phyloP scores from a whole-genome alignment of 64 coral and sea anemone genomes.

The Platygyra sinensis region DNA sequence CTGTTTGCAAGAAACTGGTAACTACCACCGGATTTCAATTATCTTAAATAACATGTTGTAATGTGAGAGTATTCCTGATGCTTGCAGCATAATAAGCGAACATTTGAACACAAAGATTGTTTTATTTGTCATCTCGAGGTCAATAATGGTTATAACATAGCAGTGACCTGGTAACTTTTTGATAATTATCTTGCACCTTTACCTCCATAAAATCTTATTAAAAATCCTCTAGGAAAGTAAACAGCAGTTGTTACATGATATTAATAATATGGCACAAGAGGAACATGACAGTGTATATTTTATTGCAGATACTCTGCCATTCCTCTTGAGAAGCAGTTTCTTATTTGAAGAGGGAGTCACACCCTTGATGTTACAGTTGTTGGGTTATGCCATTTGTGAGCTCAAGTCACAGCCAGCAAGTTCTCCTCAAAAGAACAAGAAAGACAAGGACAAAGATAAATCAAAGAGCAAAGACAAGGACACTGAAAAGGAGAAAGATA shows the following conservation, averaged over 20 bases:
- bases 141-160: too few species aligned
- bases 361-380: conserved; percentile 90
- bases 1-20: conserved; percentile 89
- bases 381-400: conserved; percentile 93
- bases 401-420: conserved; percentile 52
- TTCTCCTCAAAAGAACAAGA: conserved; percentile 80
- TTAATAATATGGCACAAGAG: too few species aligned
- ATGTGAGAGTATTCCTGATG: too few species aligned
- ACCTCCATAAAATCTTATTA: too few species aligned
- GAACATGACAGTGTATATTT: not conserved
- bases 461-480: conserved; percentile 62
- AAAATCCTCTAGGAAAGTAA: too few species aligned
- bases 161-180: too few species aligned
- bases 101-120: too few species aligned
- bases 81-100: too few species aligned
- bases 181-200: too few species aligned
- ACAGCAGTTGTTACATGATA: too few species aligned
- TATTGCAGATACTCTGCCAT: conserved; percentile 75
- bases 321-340: conserved; percentile 93
- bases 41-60: not conserved
- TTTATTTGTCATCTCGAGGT: too few species aligned
- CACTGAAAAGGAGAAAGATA: conserved; percentile 53
- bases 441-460: conserved; percentile 85
- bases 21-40: not conserved
- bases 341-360: conserved; percentile 97